Conservation (phyloP, 2,797 vertebrate genomes). For the Chaenodraco wilsoni region DNA sequence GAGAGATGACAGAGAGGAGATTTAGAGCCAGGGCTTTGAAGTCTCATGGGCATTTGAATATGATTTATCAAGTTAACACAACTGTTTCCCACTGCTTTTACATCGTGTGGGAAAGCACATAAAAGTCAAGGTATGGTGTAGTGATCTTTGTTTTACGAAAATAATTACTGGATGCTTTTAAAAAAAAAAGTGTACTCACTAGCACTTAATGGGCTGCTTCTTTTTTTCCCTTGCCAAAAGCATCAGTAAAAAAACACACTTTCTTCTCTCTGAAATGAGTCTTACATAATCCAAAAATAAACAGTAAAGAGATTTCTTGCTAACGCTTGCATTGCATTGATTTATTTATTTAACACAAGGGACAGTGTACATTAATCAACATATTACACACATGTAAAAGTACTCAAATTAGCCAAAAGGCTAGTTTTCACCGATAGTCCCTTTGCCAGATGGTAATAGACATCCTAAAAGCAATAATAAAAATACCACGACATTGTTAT, state of each 20-base stretch:
- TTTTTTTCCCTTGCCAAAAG: conserved; percentile 57
- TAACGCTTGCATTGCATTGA: conserved; percentile 2
- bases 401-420: no score
- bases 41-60: conserved; percentile 38
- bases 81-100: background rate
- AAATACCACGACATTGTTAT: no score
- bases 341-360: no score
- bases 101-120: background rate
- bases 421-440: no score
- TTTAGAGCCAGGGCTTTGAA: conserved; percentile 56
- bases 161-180: conserved; percentile 31
- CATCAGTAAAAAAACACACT: conserved; percentile 3
- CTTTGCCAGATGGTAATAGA: no score
- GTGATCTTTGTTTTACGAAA: conserved; percentile 16
- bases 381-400: no score
- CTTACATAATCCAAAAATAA: conserved; percentile 46
- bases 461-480: no score
- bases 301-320: conserved; percentile 37
- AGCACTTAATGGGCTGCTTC: conserved; percentile 20
- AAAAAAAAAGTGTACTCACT: conserved; percentile 22
- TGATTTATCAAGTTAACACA: conserved; percentile 21
- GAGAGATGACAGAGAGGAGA: conserved; percentile 46
- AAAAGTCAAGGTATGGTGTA: conserved; percentile 12
- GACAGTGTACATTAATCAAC: no score
- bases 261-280: conserved; percentile 48